Percentiles rank a stretch among this genome's conserved stretches.
Conservation (phyloP, 2,888 invertebrate genomes). For the Chrysina gloriosa region DNA sequence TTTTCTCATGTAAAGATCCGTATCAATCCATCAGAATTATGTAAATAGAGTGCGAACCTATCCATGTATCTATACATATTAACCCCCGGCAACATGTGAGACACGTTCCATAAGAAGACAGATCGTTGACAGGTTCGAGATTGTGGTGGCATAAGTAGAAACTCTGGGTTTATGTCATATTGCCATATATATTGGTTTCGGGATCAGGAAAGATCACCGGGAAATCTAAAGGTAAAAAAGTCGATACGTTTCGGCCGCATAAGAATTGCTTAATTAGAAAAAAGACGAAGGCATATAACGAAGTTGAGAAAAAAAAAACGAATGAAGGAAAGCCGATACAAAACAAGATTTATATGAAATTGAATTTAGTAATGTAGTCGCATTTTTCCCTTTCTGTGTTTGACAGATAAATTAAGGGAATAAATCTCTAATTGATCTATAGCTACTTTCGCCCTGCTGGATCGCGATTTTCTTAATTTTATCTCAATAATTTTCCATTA, state of each 20-base stretch:
- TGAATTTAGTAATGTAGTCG: conserved; percentile 27
- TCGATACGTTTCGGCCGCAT: neutral
- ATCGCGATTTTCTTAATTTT: conserved; percentile 23
- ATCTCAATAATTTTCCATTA: conserved; percentile 3
- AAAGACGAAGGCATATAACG: neutral
- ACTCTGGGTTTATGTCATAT: neutral
- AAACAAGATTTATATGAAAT: conserved; percentile 26
- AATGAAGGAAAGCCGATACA: neutral
- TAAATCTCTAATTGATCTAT: conserved; percentile 42
- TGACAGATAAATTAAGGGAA: conserved; percentile 36
- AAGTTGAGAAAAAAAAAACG: neutral
- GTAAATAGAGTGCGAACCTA: conserved; percentile 22
- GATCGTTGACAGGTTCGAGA: conserved; percentile 24
- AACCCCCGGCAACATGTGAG: conserved; percentile 19
- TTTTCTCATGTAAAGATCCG: conserved; percentile 17
- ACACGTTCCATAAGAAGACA: conserved; percentile 31
- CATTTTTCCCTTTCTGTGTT: conserved; percentile 30
- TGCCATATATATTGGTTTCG: neutral
- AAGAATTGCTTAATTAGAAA: neutral
- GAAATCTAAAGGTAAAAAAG: neutral
- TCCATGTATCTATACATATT: conserved; percentile 24
- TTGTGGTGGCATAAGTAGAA: conserved; percentile 29
- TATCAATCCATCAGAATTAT: conserved; percentile 28
- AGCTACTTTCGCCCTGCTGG: conserved; percentile 14
- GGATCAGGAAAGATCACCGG: no score